phyloP scores from a whole-genome alignment of 2,797 vertebrate species.

The Euthynnus affinis region DNA sequence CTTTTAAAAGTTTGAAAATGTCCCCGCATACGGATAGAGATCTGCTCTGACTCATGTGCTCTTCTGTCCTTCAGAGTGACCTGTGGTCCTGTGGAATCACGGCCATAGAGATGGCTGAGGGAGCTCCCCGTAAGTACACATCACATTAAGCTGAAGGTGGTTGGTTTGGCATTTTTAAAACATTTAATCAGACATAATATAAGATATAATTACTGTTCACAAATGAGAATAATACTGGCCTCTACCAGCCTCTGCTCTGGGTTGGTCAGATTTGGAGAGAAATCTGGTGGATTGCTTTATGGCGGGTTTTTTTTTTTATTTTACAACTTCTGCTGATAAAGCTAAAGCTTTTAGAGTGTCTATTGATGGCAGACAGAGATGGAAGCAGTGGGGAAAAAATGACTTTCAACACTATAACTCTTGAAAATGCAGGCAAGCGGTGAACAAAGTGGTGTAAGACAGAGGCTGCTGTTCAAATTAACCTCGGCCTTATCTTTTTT shows the following conservation, averaged over 20 bases:
- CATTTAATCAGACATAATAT: background rate
- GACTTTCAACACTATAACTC: background rate
- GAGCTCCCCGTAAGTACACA: slow-evolving; percentile 95
- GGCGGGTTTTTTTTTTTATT: background rate
- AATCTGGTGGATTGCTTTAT: too few relatives aligned
- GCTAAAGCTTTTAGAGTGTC: background rate
- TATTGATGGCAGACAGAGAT: background rate
- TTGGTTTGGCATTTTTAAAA: background rate
- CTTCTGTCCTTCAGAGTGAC: slow-evolving; percentile 90
- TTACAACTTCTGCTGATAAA: background rate
- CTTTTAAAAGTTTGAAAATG: background rate
- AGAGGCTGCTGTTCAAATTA: background rate
- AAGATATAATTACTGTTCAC: too few relatives aligned
- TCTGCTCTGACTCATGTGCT: background rate
- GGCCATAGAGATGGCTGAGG: slow-evolving; percentile 98
- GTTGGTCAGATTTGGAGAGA: too few relatives aligned
- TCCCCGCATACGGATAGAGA: background rate
- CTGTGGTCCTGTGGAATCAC: slow-evolving; percentile 99
- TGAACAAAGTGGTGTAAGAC: background rate
- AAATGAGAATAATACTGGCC: background rate
- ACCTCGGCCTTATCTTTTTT: background rate
- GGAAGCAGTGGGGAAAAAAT: background rate
- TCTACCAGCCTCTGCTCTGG: background rate
- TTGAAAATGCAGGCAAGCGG: background rate
- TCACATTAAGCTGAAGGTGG: background rate